phyloP scores from a whole-genome alignment of 2,113 vertebrate genomes.

The Girardinichthys multiradiatus region DNA sequence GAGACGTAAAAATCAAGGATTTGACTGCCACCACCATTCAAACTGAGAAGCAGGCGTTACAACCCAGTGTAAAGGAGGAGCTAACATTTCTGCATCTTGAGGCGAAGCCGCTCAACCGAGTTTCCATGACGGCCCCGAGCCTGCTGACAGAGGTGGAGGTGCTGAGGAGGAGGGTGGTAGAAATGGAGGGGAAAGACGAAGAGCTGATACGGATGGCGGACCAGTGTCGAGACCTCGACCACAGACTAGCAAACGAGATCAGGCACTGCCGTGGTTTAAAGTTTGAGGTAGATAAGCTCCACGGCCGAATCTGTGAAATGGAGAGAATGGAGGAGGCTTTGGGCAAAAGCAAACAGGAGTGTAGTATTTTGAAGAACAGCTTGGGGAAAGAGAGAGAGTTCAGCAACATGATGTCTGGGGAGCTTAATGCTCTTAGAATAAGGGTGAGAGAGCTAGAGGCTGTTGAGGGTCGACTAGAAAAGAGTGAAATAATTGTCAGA shows the following conservation, averaged over 20 bases:
- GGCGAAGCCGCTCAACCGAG: constrained; percentile 77
- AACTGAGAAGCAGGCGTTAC: constrained; percentile 79
- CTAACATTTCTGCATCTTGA: constrained; percentile 81
- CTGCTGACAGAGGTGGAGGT: constrained; percentile 91
- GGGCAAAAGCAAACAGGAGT: constrained; percentile 92
- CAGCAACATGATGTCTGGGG: constrained; percentile 86
- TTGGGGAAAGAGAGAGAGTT: constrained; percentile 90
- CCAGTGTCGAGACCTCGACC: constrained; percentile 91
- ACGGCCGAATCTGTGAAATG: constrained; percentile 88
- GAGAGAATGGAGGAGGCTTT: constrained; percentile 94
- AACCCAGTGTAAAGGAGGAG: constrained; percentile 77
- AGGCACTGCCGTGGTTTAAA: constrained; percentile 86
- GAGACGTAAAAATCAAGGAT: constrained; percentile 83
- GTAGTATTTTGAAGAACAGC: constrained; percentile 86
- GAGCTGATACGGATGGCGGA: constrained; percentile 94
- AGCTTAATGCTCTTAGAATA: constrained; percentile 87
- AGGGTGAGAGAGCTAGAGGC: constrained; percentile 90
- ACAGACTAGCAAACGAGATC: constrained; percentile 87
- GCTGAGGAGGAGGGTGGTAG: constrained; percentile 89
- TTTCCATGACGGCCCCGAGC: constrained; percentile 83
- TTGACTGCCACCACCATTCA: constrained; percentile 80
- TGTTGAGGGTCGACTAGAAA: constrained; percentile 85
- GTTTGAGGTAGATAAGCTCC: constrained; percentile 90
- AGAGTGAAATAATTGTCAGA: constrained; percentile 88
- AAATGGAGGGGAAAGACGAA: constrained; percentile 98